Evolutionary conservation across 2,888 invertebrate genomes (phyloP).

Genomic region (Ephialtes manifestator): DNA sequence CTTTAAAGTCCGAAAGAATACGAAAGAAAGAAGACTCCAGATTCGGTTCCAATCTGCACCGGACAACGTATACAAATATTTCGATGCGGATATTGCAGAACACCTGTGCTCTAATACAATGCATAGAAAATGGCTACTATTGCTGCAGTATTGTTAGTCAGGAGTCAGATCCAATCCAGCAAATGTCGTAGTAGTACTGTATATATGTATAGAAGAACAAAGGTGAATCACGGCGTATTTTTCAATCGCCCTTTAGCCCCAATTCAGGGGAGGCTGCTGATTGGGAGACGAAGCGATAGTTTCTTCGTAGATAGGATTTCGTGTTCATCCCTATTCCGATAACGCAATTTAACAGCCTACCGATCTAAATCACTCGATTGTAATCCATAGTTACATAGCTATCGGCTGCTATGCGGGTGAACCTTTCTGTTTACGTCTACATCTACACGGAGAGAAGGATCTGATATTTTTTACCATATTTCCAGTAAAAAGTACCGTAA

Average conservation of each 20-base stretch:
- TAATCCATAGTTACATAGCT: not conserved
- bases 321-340: not conserved
- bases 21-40: not conserved
- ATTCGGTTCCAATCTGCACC: not conserved
- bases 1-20: not conserved
- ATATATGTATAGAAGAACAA: not conserved
- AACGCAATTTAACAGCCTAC: not conserved
- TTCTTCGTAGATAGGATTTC: too few relatives aligned
- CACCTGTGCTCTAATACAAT: not conserved
- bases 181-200: not conserved
- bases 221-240: not conserved
- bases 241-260: not conserved
- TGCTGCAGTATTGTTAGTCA: not conserved
- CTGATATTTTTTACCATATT: not conserved
- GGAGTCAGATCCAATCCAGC: not conserved
- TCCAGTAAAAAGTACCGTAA: too few relatives aligned
- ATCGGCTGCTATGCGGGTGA: not conserved
- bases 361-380: not conserved
- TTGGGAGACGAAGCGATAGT: not conserved
- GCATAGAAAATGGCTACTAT: not conserved
- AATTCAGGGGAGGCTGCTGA: not conserved
- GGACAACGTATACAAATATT: not conserved
- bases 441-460: not conserved
- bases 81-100: not conserved
- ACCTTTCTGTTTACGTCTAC: not conserved